Percentiles rank a stretch among this genome's conserved stretches.
Evolutionary conservation across 2,113 vertebrate species (phyloP).

Genomic region (Corythoichthys haematopterus): DNA sequence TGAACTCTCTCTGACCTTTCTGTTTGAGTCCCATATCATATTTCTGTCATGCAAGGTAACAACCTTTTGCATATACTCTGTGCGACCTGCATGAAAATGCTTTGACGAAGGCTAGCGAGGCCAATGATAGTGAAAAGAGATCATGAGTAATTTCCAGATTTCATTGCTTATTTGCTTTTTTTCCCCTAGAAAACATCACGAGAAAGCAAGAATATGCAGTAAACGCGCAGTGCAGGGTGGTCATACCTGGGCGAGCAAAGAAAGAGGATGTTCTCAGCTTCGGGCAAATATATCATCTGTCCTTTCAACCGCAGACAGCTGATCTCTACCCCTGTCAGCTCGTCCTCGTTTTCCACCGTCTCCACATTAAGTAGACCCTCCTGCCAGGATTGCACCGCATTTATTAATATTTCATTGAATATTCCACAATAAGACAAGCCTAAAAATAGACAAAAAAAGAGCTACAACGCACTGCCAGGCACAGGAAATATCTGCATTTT

Average conservation of each 20-base stretch:
- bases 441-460: conserved; percentile 8
- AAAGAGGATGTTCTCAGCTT: conserved; percentile 98
- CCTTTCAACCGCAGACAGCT: conserved; percentile 96
- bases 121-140: conserved; percentile 25
- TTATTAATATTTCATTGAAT: conserved; percentile 50
- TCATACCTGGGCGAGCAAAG: conserved; percentile 95
- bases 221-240: background rate
- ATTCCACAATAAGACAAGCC: conserved; percentile 26
- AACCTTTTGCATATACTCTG: conserved; percentile 20
- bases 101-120: conserved; percentile 16
- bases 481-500: background rate
- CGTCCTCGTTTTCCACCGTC: conserved; percentile 90
- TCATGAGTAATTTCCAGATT: conserved; percentile 14
- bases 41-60: conserved; percentile 10
- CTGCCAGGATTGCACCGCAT: conserved; percentile 66
- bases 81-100: conserved; percentile 8
- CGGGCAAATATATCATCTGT: conserved; percentile 97
- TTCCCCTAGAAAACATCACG: background rate
- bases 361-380: conserved; percentile 95
- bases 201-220: background rate
- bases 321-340: conserved; percentile 94
- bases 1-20: conserved; percentile 10
- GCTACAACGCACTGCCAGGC: no score
- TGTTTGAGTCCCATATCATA: background rate
- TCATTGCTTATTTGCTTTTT: background rate